A percentile compares a stretch with the other conserved stretches of the same genome.
phyloP scores from a whole-genome alignment of 2,113 vertebrate species.

The Poecilia latipinna region DNA sequence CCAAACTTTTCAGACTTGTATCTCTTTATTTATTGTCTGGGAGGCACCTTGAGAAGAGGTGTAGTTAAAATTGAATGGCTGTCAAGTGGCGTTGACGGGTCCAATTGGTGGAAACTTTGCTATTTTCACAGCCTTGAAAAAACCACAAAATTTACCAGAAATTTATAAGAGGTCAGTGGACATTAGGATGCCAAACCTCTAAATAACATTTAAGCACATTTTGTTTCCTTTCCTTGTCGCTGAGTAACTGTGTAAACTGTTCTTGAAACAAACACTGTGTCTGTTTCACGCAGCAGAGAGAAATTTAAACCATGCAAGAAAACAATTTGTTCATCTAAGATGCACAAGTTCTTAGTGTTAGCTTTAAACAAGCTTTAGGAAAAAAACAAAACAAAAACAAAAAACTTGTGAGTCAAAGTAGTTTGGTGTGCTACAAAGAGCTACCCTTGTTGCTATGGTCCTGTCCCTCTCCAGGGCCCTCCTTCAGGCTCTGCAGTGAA shows the following conservation, averaged over 20 bases:
- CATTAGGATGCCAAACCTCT: too few relatives aligned
- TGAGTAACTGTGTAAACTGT: background rate
- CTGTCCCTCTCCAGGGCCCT: conserved; percentile 10
- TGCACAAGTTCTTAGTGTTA: conserved; percentile 7
- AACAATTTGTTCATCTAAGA: conserved; percentile 1
- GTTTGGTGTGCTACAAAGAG: conserved; percentile 14
- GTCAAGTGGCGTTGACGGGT: too few relatives aligned
- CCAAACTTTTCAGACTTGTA: too few relatives aligned
- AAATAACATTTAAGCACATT: too few relatives aligned
- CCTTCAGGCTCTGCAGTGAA: conserved; percentile 44
- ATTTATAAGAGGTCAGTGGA: too few relatives aligned
- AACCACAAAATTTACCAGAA: too few relatives aligned
- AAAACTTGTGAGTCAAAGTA: conserved; percentile 26
- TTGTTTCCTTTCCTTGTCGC: background rate
- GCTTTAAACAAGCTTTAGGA: conserved; percentile 24
- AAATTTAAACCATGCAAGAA: background rate
- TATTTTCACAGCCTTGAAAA: too few relatives aligned
- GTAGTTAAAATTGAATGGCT: too few relatives aligned
- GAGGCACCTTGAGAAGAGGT: too few relatives aligned
- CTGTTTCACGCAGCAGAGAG: background rate
- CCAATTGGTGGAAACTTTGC: too few relatives aligned
- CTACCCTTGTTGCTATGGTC: conserved; percentile 25
- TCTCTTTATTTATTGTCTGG: too few relatives aligned
- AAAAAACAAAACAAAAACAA: background rate
- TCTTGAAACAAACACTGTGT: too few relatives aligned